Conservation (phyloP, 2,113 vertebrate species). For the Brachyhypopomus gauderio region DNA sequence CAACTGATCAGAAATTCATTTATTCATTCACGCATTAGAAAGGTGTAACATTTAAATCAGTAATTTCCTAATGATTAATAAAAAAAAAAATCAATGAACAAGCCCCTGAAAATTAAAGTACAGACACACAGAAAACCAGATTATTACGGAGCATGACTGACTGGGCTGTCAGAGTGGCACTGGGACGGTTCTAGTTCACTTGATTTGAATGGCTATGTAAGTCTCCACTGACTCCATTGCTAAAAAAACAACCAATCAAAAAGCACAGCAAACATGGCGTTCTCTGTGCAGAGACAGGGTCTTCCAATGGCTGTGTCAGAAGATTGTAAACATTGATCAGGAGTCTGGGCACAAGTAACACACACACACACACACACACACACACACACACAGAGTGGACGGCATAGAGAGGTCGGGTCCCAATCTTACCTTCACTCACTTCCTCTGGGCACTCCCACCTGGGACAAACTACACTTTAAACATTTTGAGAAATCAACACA, state of each 20-base stretch:
- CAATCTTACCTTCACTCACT: too few species aligned
- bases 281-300: conserved; percentile 16
- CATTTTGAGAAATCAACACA: too few species aligned
- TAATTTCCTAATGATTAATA: too few species aligned
- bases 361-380: conserved; percentile 38
- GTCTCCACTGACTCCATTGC: neutral
- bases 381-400: neutral
- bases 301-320: conserved; percentile 45
- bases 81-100: too few species aligned
- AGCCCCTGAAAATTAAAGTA: too few species aligned
- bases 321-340: conserved; percentile 78
- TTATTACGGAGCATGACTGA: neutral
- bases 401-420: too few species aligned
- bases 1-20: too few species aligned
- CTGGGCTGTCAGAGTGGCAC: conserved; percentile 4
- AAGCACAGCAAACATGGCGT: neutral
- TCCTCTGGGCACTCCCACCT: too few species aligned
- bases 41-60: too few species aligned
- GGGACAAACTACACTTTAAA: too few species aligned
- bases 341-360: conserved; percentile 70
- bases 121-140: too few species aligned
- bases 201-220: neutral
- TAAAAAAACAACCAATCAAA: neutral
- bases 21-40: too few species aligned
- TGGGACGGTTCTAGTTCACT: neutral